Percentiles rank a stretch among this genome's conserved stretches.
phyloP scores from a whole-genome alignment of 2,113 vertebrate genomes.

The Rhinoderma darwinii region DNA sequence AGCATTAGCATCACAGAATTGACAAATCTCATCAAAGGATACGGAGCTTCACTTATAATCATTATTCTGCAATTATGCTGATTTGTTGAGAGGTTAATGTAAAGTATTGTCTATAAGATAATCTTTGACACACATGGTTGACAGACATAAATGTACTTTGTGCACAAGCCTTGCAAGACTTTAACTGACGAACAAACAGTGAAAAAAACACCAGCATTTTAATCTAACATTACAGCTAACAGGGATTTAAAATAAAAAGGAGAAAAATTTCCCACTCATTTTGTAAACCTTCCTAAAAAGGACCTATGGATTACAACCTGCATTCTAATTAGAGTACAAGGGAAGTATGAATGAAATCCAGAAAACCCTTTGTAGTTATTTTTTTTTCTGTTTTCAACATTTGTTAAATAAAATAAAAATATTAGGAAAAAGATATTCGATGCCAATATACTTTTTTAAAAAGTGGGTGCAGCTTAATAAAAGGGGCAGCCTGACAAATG shows the following conservation, averaged over 20 bases:
- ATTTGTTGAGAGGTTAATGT: slow-evolving; percentile 38
- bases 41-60: slow-evolving; percentile 14
- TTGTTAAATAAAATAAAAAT: too few species aligned
- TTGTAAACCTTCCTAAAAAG: too few species aligned
- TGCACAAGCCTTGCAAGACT: neutral
- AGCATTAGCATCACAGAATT: slow-evolving; percentile 24
- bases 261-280: neutral
- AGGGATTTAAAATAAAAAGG: neutral
- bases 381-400: too few species aligned
- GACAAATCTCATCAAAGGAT: slow-evolving; percentile 34
- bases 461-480: too few species aligned
- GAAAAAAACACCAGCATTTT: neutral
- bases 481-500: too few species aligned
- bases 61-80: slow-evolving; percentile 39
- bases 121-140: slow-evolving; percentile 36
- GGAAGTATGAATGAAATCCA: too few species aligned
- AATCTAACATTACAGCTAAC: too few species aligned
- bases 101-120: slow-evolving; percentile 15
- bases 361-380: too few species aligned
- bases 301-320: too few species aligned
- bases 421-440: too few species aligned
- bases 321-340: too few species aligned
- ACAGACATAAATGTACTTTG: slow-evolving; percentile 43
- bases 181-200: neutral
- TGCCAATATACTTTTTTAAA: too few species aligned